Base-by-base conservation (phyloP, 2,797 vertebrate genomes). In the Siniperca undulata region DNA sequence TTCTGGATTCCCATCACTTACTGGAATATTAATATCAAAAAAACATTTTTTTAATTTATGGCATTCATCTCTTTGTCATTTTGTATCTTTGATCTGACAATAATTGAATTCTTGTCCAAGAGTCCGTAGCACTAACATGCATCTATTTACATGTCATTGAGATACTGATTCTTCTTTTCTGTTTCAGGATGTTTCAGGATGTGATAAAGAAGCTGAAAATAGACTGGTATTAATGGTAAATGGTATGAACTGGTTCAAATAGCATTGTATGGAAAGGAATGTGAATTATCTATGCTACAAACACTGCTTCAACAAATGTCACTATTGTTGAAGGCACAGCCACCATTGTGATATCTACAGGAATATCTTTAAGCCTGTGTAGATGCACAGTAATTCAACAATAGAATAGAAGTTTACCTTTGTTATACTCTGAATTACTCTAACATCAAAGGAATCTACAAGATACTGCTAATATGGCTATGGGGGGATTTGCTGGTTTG, bases 51-150 rank as follows among this genome's bases (percentile, higher is more conserved):
- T 40, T 40, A 2, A 50, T 77, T 68, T 40, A 78, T 77, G 40
- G 7, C 2, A 19, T 34, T 20, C 12, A 71, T 70, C 34, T 75
- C 74, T 77, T 80, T 86, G 55, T 74, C 77, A 46, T 75, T 44
- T 38, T 74, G 53, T 58, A 61, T 84, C 71, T 65, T 59, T 78
- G 52, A 87, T 85, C 53, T 16, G 40, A 85, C 38, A 70, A 20
- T 74, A 86, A 90, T 84, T 83, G 27, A 74, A 87, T 82, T 75
- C 56, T 80, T 58, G 42, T 76, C 53, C 17, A 3, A 30, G 36
- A 67, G 62, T 70, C 53, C 14, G 9, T 55, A 10, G 61, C 58
- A 44, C 27, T 13, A 48, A 66, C 69, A 76, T 60, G 42, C 62
- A 69, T 81, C 61, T 60, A 69, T 77, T 82, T 72, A 58, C 59